phyloP scores from a whole-genome alignment of 2,797 vertebrate species.

The Phrynocephalus vlangalii region DNA sequence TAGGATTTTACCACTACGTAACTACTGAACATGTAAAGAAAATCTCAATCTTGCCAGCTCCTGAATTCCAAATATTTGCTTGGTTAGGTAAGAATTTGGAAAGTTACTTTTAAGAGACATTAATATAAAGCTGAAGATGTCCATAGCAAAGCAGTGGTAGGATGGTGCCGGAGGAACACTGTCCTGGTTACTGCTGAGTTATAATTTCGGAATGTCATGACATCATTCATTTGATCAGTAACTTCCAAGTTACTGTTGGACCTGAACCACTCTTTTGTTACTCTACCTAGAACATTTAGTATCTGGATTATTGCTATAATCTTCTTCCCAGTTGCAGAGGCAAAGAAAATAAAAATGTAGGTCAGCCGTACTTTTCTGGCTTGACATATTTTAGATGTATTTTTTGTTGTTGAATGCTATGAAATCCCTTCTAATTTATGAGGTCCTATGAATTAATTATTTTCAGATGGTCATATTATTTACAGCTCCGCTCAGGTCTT shows the following conservation, averaged over 20 bases:
- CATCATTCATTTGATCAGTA: too few species aligned
- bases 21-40: background rate
- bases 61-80: too few species aligned
- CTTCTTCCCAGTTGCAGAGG: background rate
- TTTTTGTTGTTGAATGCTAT: too few species aligned
- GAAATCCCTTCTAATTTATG: too few species aligned
- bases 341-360: background rate
- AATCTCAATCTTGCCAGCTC: too few species aligned
- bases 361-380: background rate
- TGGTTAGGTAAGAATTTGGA: background rate
- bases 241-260: too few species aligned
- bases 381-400: background rate
- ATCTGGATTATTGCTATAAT: background rate
- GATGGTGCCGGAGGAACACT: background rate
- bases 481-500: too few species aligned
- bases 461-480: too few species aligned
- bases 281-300: background rate
- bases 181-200: background rate
- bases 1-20: background rate
- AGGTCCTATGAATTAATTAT: too few species aligned
- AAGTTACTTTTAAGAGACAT: background rate
- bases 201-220: background rate
- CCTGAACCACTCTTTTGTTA: background rate
- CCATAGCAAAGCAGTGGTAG: background rate
- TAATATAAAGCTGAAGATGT: background rate